Base-by-base conservation (phyloP, 2,113 vertebrate species). In the Heteronetta atricapilla region DNA sequence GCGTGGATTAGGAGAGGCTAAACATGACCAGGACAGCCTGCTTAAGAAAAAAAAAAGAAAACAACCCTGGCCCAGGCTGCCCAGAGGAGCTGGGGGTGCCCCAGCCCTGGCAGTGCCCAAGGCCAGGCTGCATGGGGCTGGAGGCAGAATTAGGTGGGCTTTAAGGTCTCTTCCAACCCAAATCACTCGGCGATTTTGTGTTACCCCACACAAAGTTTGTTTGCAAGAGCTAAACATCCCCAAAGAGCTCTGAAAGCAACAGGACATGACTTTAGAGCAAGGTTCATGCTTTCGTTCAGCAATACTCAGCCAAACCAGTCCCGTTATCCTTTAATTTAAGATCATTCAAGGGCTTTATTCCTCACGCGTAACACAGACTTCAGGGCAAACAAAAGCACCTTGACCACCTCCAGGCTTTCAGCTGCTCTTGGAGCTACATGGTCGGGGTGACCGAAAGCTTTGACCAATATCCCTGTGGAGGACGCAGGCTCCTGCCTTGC, bases 391-490 rank as follows among this genome's bases (percentile, higher is more conserved):
- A 46, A 5, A 76, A 50, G 38, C 10, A 25, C 8, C 38, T 42
- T 36, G 53, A 17, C 34, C 6, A n/a, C 34, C 48, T 81, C 63
- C 36, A 82, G 55, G 8, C 50, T 38, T 21, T n/a, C 73, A 34
- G 16, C 9, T 63, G 59, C 22, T 44, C 50, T 22, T 31, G 50
- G 3, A 52, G 52, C 33, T 34, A 16, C 3, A 4, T 0, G 0
- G 8, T 23, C 33, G 8, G 34, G 70, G 34, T 18, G 28, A 73
- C 40, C 17, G 20, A 50, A 44, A 77, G 48, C 46, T 88, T 36
- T 67, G 38, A 46, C 38, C 7, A 0, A 28, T 25, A 13, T 59
- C 34, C 11, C 50, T 17, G 2, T 2, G 13, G 38, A 67, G 21
- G 46, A 56, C 2, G 21, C 48, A 10, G 22, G 19, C 40, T 73